Percentiles rank a stretch among this genome's conserved stretches.
phyloP scores from a whole-genome alignment of 1,140 invertebrate species.

The Pogonus chalceus region DNA sequence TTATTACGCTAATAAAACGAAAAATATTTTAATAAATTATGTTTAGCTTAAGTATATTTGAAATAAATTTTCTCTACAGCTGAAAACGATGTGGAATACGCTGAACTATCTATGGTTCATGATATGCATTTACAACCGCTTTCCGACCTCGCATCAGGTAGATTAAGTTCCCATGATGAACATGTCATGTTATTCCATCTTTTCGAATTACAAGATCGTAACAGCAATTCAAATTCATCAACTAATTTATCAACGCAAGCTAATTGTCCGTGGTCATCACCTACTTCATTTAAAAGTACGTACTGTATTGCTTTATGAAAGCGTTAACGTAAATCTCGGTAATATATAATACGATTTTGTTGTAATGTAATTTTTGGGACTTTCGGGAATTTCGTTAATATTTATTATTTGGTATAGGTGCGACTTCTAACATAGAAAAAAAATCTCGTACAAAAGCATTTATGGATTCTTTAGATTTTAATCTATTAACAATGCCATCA shows the following conservation, averaged over 20 bases:
- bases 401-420: too few relatives aligned
- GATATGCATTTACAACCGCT: constrained; percentile 26
- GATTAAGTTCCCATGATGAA: constrained; percentile 21
- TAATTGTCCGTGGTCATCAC: constrained; percentile 8
- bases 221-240: constrained; percentile 7
- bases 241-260: neutral
- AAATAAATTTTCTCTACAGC: constrained; percentile 36
- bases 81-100: constrained; percentile 65
- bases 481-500: neutral
- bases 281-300: neutral
- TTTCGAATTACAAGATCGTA: constrained; percentile 16
- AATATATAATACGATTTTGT: neutral
- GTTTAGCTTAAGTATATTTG: neutral
- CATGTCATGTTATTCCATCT: constrained; percentile 25
- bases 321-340: constrained; percentile 14
- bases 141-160: constrained; percentile 13
- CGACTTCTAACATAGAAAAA: neutral
- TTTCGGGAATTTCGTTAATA: too few relatives aligned
- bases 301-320: constrained; percentile 12
- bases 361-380: constrained; percentile 3
- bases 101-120: constrained; percentile 46
- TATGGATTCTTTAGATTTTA: neutral
- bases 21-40: too few relatives aligned
- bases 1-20: neutral
- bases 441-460: neutral